These are phyloP conservation scores for Dryococelus australis DNA, from an alignment of 2,888 invertebrate genomes.

Conservation along the genomic window DNA sequence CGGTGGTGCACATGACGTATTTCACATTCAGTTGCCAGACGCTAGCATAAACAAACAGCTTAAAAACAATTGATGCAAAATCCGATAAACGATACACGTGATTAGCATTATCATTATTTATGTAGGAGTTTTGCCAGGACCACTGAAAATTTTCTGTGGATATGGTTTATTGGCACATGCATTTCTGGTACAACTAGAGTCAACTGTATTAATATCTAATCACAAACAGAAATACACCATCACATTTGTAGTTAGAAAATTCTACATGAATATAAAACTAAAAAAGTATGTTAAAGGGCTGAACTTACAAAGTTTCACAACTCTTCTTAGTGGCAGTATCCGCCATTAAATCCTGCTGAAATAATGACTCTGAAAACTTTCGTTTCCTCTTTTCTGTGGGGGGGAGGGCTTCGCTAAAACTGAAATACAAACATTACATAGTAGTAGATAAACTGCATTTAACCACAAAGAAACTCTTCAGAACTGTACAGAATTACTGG, in stretches of 20 bases:
- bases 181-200: too few relatives aligned
- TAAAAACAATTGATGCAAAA: too few relatives aligned
- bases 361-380: background rate
- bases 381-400: background rate
- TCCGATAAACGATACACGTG: too few relatives aligned
- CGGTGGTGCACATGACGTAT: too few relatives aligned
- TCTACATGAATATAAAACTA: background rate
- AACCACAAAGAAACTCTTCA: background rate
- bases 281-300: background rate
- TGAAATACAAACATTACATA: background rate
- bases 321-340: background rate
- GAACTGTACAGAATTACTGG: background rate
- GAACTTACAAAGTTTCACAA: conserved; percentile 10
- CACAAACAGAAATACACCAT: too few relatives aligned
- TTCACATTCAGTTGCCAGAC: too few relatives aligned
- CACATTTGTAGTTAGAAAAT: background rate
- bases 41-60: too few relatives aligned
- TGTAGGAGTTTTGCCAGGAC: too few relatives aligned
- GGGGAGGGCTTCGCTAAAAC: background rate
- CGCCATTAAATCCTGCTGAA: background rate
- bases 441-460: background rate
- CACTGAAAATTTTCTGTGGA: too few relatives aligned
- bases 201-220: too few relatives aligned
- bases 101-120: too few relatives aligned
- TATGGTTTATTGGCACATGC: too few relatives aligned